A percentile compares a stretch with the other conserved stretches of the same genome.
phyloP scores from a whole-genome alignment of 53 echinoderm and acorn worm species.

The Luidia sarsii region DNA sequence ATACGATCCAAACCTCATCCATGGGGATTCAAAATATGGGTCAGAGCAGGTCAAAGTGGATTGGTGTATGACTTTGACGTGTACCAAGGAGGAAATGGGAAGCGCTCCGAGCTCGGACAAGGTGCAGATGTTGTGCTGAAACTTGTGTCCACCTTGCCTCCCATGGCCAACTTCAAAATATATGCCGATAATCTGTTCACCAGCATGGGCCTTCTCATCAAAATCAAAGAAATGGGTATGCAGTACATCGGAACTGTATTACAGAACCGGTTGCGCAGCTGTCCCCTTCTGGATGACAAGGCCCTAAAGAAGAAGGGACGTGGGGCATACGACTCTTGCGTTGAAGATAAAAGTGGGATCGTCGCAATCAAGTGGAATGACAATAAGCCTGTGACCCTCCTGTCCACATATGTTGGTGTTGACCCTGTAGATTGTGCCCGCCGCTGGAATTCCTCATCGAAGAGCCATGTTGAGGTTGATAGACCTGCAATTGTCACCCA shows the following conservation, averaged over 20 bases:
- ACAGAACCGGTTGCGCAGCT: slow-evolving; percentile 32
- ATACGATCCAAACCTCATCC: slow-evolving; percentile 43
- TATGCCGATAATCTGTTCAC: slow-evolving; percentile 63
- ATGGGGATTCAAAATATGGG: slow-evolving; percentile 66
- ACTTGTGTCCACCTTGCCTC: slow-evolving; percentile 1
- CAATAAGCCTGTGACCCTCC: slow-evolving; percentile 57
- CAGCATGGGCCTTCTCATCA: not conserved
- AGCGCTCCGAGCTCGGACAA: slow-evolving; percentile 17
- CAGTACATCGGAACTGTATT: slow-evolving; percentile 61
- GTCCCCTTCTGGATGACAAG: slow-evolving; percentile 36
- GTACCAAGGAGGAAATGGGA: slow-evolving; percentile 38
- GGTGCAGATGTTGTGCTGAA: slow-evolving; percentile 57
- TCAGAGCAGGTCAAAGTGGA: slow-evolving; percentile 15
- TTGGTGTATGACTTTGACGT: slow-evolving; percentile 49
- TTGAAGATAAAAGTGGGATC: slow-evolving; percentile 1
- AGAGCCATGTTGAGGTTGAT: slow-evolving; percentile 16
- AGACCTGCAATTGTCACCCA: slow-evolving; percentile 36
- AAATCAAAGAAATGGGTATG: slow-evolving; percentile 37
- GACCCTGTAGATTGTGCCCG: slow-evolving; percentile 48
- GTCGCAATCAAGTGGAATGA: slow-evolving; percentile 58
- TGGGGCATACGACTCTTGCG: slow-evolving; percentile 28
- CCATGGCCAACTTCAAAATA: slow-evolving; percentile 36
- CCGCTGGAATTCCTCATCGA: slow-evolving; percentile 19
- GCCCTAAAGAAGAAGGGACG: slow-evolving; percentile 38
- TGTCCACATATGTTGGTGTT: slow-evolving; percentile 53